Base-by-base conservation (phyloP, 2,797 vertebrate species). In the Sciurus carolinensis region DNA sequence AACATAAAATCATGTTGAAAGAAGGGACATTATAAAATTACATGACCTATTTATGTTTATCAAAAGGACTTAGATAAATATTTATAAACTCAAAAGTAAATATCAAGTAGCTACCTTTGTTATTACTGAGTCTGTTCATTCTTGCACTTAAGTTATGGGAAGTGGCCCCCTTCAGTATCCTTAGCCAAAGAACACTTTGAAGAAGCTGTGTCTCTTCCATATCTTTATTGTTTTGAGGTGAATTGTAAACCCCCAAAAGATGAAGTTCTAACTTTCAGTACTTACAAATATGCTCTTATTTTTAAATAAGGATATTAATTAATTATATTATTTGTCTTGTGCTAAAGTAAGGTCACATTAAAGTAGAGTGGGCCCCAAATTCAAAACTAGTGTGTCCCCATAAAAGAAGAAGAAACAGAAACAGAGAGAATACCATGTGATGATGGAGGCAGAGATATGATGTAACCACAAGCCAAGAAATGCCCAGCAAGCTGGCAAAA, bases 241-340 rank as follows among this genome's bases (percentile, higher is more conserved):
- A 69, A 73, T 76, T 59, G 86, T 95, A 8, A 64, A 22, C 30
- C n/a, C 13, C 14, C 0, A 1, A 57, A 84, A 50, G 22, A 59
- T 69, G 33, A 82, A n/a, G 33, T 88, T 13, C 3, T 64, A 3
- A 47, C 64, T 39, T 17, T 15, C 7, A 50, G 36, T 62, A 50
- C 42, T 7, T 92, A 52, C 66, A 72, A 87, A 15, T 89, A 22
- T 91, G 36, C 95, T 50, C 26, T 91, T 71, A 75, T 79, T 47
- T 75, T 39, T 52, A 54, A 91, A 95, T 18, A 62, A 0, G 12
- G 10, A 14, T n/a, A 62, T 92, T 73, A 36, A 47, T 90, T 47
- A 76, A 75, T 89, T 67, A 67, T 47, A 59, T 42, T 73, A 57
- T 17, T 39, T 50, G 17, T 84, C 5, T 52, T 24, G 6, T 57